Evolutionary conservation across 2,113 vertebrate genomes (phyloP).

Genomic region (Odocoileus hemionus): DNA sequence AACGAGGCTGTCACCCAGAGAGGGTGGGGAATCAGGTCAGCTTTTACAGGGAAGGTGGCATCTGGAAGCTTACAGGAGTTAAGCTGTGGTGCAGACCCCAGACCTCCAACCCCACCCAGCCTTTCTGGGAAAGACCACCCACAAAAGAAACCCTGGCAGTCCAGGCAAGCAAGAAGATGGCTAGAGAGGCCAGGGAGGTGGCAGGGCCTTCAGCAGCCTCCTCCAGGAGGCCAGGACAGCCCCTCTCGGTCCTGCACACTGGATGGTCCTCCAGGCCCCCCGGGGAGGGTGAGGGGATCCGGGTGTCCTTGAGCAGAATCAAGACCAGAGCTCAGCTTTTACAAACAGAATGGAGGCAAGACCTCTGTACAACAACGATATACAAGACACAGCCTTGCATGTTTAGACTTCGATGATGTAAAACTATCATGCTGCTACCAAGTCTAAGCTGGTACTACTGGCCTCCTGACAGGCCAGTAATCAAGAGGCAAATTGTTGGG

Average conservation of each 20-base stretch:
- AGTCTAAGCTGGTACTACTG: neutral
- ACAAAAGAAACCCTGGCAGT: neutral
- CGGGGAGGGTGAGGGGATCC: neutral
- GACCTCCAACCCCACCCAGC: neutral
- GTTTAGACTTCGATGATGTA: neutral
- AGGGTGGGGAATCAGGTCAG: neutral
- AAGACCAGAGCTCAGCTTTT: neutral
- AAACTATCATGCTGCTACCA: neutral
- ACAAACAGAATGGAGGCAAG: neutral
- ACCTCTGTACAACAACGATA: neutral
- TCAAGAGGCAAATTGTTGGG: neutral
- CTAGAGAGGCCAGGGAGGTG: neutral
- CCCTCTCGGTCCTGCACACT: neutral
- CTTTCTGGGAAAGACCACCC: neutral
- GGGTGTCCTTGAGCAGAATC: neutral
- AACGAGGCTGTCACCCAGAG: neutral
- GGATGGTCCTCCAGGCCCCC: neutral
- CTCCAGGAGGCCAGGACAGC: neutral
- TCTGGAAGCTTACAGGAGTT: neutral
- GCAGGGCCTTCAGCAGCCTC: neutral
- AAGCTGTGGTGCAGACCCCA: neutral
- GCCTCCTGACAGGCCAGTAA: neutral
- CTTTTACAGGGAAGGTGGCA: neutral
- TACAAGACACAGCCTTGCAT: neutral
- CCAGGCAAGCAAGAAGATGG: neutral